These are phyloP conservation scores for Thymelicus lineola DNA, from an alignment of 2,888 invertebrate species.

Conservation along the genomic window DNA sequence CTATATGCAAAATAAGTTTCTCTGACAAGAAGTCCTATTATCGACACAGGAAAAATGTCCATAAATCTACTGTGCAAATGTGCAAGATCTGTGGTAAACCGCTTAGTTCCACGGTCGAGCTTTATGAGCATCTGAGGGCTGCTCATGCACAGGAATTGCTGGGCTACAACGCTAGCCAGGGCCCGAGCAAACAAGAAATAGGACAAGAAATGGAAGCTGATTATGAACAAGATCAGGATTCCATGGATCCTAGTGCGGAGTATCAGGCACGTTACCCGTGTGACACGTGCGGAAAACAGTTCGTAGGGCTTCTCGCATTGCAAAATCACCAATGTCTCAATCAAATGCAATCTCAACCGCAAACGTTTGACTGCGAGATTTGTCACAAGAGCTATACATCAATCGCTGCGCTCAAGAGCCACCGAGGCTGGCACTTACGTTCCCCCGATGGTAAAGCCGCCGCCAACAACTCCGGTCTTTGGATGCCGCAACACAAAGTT, in stretches of 20 bases:
- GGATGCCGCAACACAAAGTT: constrained; percentile 84
- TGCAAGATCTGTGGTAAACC: constrained; percentile 88
- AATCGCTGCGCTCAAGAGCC: constrained; percentile 87
- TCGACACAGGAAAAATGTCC: constrained; percentile 85
- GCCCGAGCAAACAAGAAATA: constrained; percentile 67
- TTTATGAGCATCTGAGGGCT: constrained; percentile 87
- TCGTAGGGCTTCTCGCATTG: constrained; percentile 79
- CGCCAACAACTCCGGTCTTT: constrained; percentile 79
- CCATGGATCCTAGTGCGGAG: constrained; percentile 69
- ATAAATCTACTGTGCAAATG: constrained; percentile 81
- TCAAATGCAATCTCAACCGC: constrained; percentile 62
- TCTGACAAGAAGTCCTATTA: constrained; percentile 85
- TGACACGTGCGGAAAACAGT: constrained; percentile 83
- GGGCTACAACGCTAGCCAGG: constrained; percentile 77
- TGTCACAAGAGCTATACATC: constrained; percentile 88
- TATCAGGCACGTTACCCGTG: constrained; percentile 83
- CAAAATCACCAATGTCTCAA: constrained; percentile 84
- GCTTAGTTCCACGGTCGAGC: constrained; percentile 86
- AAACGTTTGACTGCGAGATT: constrained; percentile 86
- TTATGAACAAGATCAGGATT: constrained; percentile 71
- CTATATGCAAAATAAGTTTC: constrained; percentile 86
- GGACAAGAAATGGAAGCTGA: constrained; percentile 65
- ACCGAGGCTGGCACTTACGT: constrained; percentile 88
- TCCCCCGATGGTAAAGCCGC: constrained; percentile 84
- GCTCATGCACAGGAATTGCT: constrained; percentile 83